phyloP scores from a whole-genome alignment of 35 echinoderm and acorn worm species.

The Hemicentrotus pulcherrimus region DNA sequence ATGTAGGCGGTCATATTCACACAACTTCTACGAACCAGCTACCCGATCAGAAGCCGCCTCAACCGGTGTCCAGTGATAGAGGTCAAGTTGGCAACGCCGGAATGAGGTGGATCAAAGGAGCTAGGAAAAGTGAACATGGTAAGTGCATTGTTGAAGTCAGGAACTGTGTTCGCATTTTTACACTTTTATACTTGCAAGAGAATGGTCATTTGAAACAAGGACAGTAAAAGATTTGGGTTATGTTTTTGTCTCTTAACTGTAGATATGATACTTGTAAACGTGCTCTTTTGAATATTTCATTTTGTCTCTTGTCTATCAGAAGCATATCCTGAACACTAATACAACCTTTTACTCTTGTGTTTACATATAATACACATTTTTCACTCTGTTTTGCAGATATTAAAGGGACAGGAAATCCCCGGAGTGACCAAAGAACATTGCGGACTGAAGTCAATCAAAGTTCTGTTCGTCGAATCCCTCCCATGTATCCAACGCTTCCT shows the following conservation, averaged over 20 bases:
- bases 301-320: too few relatives aligned
- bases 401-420: background rate
- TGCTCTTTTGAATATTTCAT: too few relatives aligned
- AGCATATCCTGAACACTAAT: too few relatives aligned
- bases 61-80: background rate
- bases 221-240: too few relatives aligned
- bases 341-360: background rate
- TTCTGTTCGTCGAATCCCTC: background rate
- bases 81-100: background rate
- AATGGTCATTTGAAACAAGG: too few relatives aligned
- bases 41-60: background rate
- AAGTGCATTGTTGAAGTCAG: background rate
- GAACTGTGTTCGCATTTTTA: background rate
- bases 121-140: background rate
- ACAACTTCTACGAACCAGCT: background rate
- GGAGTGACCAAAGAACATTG: background rate
- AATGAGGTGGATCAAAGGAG: background rate
- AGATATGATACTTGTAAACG: too few relatives aligned
- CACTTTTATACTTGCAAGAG: too few relatives aligned
- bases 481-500: background rate
- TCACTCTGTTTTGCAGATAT: background rate
- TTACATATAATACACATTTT: background rate
- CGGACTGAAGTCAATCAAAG: background rate
- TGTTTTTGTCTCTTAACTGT: too few relatives aligned
- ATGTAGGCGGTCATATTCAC: conserved; percentile 3